Base-by-base conservation (phyloP, 2,888 invertebrate species). In the Rhingia rostrata region DNA sequence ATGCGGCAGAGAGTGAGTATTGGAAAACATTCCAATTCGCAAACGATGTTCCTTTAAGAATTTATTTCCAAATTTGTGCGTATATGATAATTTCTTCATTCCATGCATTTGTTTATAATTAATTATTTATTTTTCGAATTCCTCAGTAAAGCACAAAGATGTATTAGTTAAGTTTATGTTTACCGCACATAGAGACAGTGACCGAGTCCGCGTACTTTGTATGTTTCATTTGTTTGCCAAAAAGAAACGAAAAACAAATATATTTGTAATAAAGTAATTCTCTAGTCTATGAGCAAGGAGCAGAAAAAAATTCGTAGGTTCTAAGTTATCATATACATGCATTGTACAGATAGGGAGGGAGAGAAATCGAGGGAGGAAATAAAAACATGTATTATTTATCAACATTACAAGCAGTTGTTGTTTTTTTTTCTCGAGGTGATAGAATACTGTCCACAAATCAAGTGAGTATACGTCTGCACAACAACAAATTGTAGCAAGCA, bases 11-110 rank as follows among this genome's bases (percentile, higher is more conserved):
- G 58, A 64, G 56, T 22, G 73, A 63, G 9, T 9, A 43, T 53
- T 6, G 53, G 12, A 53, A 49, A 49, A 10, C 14, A 69, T 66
- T 79, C 64, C 53, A 58, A 53, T 58, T 74, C 49, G 53, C 43
- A 54, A 66, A 80, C 73, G 66, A 80, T 75, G 84, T 84, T 84
- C 84, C 84, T 84, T 84, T 49, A 80, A 56, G 41, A 70, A 33
- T 69, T 69, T 74, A 79, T 60, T 75, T 67, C 30, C 67, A n/a
- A 72, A 60, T 22, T 22, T 2, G 22, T 75, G 54, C 67, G 41
- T 45, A 58, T 39, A 22, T 54, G 41, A 49, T 63, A 56, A 72
- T 66, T 67, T 33, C 67, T 61, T 53, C 22, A 22, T 22, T 22
- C 49, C 14, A 64, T 43, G 63, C 45, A 74, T 54, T 72, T 66